A percentile compares a stretch with the other conserved stretches of the same genome.
Conservation (phyloP, 2,797 vertebrate species). For the Lagorchestes hirsutus region DNA sequence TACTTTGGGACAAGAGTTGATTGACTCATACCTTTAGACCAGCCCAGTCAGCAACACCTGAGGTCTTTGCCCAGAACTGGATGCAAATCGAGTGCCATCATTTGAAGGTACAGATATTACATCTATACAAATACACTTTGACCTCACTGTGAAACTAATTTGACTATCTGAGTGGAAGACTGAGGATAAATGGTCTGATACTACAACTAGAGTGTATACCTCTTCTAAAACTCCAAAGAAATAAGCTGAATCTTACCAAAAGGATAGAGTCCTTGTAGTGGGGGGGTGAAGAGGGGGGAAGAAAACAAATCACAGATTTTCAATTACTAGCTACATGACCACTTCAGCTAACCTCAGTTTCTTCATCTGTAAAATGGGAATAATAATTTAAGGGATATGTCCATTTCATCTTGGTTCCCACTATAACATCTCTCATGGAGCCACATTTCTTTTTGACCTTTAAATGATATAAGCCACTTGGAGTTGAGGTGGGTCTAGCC, state of each 20-base stretch:
- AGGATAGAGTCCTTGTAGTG: neutral
- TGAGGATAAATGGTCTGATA: neutral
- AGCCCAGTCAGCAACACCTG: neutral
- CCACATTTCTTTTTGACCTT: neutral
- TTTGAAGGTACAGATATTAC: neutral
- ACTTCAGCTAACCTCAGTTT: neutral
- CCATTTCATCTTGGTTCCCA: neutral
- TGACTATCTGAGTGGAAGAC: neutral
- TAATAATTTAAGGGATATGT: neutral
- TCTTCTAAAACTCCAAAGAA: neutral
- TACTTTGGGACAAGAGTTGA: neutral
- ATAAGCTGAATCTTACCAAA: neutral
- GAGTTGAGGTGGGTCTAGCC: neutral
- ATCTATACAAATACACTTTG: neutral
- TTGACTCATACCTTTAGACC: neutral
- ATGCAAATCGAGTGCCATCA: neutral
- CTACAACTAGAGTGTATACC: neutral
- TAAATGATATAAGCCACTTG: neutral
- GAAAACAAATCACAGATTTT: neutral
- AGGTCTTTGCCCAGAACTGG: neutral
- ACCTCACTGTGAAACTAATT: neutral
- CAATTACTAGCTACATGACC: neutral
- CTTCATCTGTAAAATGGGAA: neutral
- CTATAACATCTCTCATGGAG: neutral
- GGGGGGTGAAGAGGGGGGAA: too few species aligned